These are phyloP conservation scores for Eumeta japonica DNA, from an alignment of 1,140 invertebrate species.

Conservation along the genomic window DNA sequence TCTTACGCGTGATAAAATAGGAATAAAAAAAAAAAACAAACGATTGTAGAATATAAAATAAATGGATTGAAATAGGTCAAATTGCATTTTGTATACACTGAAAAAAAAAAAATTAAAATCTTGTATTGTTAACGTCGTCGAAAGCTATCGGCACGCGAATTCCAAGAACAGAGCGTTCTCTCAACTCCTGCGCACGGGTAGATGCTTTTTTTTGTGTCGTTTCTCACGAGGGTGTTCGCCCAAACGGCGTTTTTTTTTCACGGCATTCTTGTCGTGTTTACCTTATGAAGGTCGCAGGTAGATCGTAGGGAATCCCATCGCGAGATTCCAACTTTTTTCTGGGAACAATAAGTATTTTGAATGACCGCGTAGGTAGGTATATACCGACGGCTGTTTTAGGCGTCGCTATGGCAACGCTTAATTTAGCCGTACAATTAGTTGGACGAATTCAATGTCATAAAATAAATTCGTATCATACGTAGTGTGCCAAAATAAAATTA, in stretches of 20 bases:
- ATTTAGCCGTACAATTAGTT: too few relatives aligned
- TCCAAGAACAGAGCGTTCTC: constrained; percentile 34
- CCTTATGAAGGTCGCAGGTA: constrained; percentile 31
- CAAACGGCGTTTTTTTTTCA: constrained; percentile 19
- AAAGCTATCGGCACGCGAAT: constrained; percentile 48
- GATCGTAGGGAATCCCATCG: constrained; percentile 7
- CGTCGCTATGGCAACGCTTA: too few relatives aligned
- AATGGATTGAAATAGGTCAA: too few relatives aligned
- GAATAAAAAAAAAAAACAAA: too few relatives aligned
- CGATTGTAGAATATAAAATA: too few relatives aligned
- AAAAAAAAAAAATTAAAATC: too few relatives aligned
- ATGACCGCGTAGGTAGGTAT: background rate
- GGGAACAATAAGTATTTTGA: background rate
- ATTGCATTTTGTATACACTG: too few relatives aligned
- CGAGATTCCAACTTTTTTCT: background rate
- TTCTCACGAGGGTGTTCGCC: constrained; percentile 34
- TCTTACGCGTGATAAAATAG: too few relatives aligned
- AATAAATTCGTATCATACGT: background rate
- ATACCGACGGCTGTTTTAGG: background rate
- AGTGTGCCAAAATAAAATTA: background rate
- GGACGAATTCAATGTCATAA: too few relatives aligned
- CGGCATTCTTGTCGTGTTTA: constrained; percentile 38
- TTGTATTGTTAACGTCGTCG: too few relatives aligned
- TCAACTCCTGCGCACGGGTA: too few relatives aligned
- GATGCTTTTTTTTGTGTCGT: constrained; percentile 30